Percentiles rank a stretch among this genome's conserved stretches.
These are phyloP conservation scores for Cistogaster globosa DNA, from an alignment of 2,888 invertebrate species.

Conservation along the genomic window DNA sequence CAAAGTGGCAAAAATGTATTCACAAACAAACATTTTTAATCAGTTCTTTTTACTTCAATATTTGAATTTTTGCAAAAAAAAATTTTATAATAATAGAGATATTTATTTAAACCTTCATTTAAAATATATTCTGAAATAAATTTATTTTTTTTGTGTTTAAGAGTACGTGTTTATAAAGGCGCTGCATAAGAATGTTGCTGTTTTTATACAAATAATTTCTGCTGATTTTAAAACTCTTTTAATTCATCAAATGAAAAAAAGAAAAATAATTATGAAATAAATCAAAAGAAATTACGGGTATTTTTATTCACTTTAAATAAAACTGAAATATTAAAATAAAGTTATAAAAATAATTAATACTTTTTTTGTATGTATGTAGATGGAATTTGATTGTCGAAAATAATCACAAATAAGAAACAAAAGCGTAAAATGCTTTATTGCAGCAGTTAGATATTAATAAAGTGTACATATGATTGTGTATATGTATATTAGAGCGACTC, in stretches of 20 bases:
- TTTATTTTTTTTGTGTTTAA: not conserved
- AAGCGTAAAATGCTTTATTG: too few relatives aligned
- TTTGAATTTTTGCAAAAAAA: not conserved
- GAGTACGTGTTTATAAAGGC: not conserved
- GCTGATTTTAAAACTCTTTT: slow-evolving; percentile 16
- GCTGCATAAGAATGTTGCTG: too few relatives aligned
- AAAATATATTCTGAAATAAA: slow-evolving; percentile 20
- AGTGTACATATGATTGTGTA: too few relatives aligned
- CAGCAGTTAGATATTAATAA: too few relatives aligned
- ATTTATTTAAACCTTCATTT: slow-evolving; percentile 36
- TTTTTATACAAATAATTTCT: too few relatives aligned
- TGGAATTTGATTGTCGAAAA: too few relatives aligned
- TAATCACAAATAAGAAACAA: too few relatives aligned
- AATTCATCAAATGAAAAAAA: slow-evolving; percentile 16
- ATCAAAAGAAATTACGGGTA: not conserved
- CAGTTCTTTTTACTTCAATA: slow-evolving; percentile 1
- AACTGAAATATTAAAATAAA: too few relatives aligned
- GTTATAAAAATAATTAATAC: too few relatives aligned
- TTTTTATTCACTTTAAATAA: not conserved
- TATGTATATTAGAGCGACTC: too few relatives aligned
- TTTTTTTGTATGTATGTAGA: too few relatives aligned
- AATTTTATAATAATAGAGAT: slow-evolving; percentile 7
- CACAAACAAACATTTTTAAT: not conserved
- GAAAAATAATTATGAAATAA: slow-evolving; percentile 4
- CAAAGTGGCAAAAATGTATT: slow-evolving; percentile 7